Conservation (phyloP, 2,797 vertebrate species). For the Squalus acanthias region DNA sequence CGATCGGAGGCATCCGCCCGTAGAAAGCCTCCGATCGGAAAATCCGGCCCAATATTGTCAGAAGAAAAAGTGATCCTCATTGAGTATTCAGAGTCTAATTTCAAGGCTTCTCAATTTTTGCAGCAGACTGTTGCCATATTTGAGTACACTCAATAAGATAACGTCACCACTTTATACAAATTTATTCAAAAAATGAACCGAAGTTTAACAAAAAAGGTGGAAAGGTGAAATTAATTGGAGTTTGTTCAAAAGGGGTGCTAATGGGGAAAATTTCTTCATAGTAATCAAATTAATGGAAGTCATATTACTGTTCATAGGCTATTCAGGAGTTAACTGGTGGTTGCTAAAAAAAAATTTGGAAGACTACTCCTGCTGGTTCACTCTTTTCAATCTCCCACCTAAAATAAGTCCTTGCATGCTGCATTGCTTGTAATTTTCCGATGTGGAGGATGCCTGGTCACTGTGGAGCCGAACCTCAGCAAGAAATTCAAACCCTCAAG, state of each 20-base stretch:
- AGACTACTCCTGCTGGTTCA: background rate
- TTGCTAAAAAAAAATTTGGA: background rate
- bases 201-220: background rate
- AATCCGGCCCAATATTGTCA: background rate
- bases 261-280: background rate
- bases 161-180: background rate
- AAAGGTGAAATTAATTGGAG: background rate
- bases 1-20: too few relatives aligned
- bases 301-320: background rate
- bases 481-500: background rate
- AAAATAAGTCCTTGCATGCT: background rate
- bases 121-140: background rate
- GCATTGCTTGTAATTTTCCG: background rate
- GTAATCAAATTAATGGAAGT: background rate
- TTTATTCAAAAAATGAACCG: background rate
- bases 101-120: background rate
- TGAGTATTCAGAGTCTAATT: too few relatives aligned
- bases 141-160: background rate
- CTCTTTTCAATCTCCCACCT: background rate
- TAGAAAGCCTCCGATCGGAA: too few relatives aligned
- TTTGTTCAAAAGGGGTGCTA: background rate
- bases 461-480: background rate
- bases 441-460: background rate
- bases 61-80: background rate
- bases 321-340: background rate